A percentile compares a stretch with the other conserved stretches of the same genome.
phyloP scores from a whole-genome alignment of 2,797 vertebrate species.

The Onychomys leucogaster region DNA sequence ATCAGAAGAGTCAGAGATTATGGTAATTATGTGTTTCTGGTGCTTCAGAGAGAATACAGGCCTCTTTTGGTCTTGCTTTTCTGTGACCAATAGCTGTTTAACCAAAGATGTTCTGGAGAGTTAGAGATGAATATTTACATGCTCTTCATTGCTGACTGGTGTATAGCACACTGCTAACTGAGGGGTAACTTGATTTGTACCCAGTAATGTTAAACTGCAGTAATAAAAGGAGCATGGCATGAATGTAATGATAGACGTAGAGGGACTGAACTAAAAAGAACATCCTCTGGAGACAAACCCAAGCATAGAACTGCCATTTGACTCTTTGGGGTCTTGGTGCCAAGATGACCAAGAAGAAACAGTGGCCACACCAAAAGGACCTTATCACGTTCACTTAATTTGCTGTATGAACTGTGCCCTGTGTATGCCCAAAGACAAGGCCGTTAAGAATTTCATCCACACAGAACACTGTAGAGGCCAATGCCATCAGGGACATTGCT shows the following conservation, averaged over 20 bases:
- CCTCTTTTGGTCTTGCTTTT: not conserved
- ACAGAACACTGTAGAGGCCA: not conserved
- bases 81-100: not conserved
- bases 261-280: not conserved
- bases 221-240: not conserved
- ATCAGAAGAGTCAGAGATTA: not conserved
- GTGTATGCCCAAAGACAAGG: not conserved
- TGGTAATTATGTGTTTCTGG: constrained; percentile 34
- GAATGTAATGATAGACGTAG: too few species aligned
- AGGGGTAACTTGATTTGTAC: not conserved
- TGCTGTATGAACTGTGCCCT: not conserved
- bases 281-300: not conserved
- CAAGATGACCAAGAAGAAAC: not conserved
- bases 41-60: not conserved
- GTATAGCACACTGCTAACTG: not conserved
- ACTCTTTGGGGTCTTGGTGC: not conserved
- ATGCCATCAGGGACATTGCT: not conserved
- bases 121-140: not conserved
- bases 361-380: not conserved
- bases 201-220: not conserved
- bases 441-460: not conserved
- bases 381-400: not conserved
- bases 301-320: not conserved
- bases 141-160: not conserved
- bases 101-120: not conserved